Evolutionary conservation across 2,888 invertebrate species (phyloP).

Genomic region (Catocala fraxini): DNA sequence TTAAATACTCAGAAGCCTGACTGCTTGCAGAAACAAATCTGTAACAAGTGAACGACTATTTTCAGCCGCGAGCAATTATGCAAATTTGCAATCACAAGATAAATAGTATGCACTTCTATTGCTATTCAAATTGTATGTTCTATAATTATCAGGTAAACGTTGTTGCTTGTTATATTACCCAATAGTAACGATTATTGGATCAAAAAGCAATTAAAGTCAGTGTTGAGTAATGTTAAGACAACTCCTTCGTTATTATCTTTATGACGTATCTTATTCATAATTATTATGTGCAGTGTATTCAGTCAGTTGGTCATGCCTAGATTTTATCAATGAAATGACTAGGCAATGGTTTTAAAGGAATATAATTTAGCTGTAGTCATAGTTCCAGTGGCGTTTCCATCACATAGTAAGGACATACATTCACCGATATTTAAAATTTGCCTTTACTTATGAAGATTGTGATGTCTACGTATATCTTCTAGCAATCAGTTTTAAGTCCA

Average conservation of each 20-base stretch:
- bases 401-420: too few relatives aligned
- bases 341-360: not conserved
- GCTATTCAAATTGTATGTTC: conserved; percentile 37
- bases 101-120: conserved; percentile 34
- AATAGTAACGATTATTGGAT: conserved; percentile 38
- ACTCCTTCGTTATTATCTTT: conserved; percentile 31
- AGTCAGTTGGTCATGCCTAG: conserved; percentile 12
- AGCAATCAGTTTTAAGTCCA: too few relatives aligned
- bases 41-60: not conserved
- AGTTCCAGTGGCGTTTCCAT: too few relatives aligned
- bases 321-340: conserved; percentile 17
- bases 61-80: conserved; percentile 23
- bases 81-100: conserved; percentile 26
- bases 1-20: too few relatives aligned
- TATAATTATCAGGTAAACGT: conserved; percentile 31
- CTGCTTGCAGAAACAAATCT: not conserved
- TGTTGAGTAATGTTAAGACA: conserved; percentile 23
- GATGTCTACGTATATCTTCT: too few relatives aligned
- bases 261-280: conserved; percentile 42
- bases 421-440: too few relatives aligned
- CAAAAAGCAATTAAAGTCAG: conserved; percentile 32
- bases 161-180: conserved; percentile 23
- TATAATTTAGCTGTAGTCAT: too few relatives aligned
- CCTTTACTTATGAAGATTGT: too few relatives aligned
- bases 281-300: conserved; percentile 32